Evolutionary conservation across 2,888 invertebrate species (phyloP).

Genomic region (Amiota communis): DNA sequence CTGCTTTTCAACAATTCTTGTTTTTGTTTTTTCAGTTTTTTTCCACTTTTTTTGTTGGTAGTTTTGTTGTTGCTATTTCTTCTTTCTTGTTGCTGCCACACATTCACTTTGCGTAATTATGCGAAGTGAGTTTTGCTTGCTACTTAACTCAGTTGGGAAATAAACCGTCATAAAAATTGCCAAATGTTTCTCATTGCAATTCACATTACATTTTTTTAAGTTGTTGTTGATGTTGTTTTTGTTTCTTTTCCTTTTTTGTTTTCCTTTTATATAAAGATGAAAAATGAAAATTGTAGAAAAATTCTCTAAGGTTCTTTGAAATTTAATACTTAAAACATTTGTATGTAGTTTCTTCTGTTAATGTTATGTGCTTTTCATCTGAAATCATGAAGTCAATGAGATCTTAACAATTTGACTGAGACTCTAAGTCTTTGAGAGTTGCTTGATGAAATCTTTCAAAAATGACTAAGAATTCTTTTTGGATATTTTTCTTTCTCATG

Average conservation of each 20-base stretch:
- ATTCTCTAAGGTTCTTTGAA: too few species aligned
- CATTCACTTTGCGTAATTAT: conserved; percentile 55
- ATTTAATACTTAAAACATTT: too few species aligned
- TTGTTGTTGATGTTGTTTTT: background rate
- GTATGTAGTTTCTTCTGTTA: too few species aligned
- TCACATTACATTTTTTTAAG: background rate
- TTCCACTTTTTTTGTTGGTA: background rate
- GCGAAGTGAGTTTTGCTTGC: conserved; percentile 55
- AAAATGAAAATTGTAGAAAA: too few species aligned
- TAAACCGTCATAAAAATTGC: conserved; percentile 33
- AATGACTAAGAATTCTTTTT: too few species aligned
- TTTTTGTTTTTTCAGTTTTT: background rate
- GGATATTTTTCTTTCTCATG: too few species aligned
- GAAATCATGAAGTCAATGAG: too few species aligned
- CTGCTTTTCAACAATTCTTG: conserved; percentile 17
- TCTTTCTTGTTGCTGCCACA: background rate
- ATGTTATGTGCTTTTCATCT: too few species aligned
- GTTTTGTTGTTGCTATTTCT: conserved; percentile 1
- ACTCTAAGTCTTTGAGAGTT: too few species aligned
- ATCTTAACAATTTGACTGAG: too few species aligned
- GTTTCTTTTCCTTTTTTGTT: background rate
- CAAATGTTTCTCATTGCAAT: conserved; percentile 3
- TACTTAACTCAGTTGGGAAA: conserved; percentile 63
- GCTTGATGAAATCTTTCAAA: too few species aligned
- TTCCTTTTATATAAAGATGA: too few species aligned